Evolutionary conservation across 2,888 invertebrate genomes (phyloP).

Genomic region (Furcula furcula): DNA sequence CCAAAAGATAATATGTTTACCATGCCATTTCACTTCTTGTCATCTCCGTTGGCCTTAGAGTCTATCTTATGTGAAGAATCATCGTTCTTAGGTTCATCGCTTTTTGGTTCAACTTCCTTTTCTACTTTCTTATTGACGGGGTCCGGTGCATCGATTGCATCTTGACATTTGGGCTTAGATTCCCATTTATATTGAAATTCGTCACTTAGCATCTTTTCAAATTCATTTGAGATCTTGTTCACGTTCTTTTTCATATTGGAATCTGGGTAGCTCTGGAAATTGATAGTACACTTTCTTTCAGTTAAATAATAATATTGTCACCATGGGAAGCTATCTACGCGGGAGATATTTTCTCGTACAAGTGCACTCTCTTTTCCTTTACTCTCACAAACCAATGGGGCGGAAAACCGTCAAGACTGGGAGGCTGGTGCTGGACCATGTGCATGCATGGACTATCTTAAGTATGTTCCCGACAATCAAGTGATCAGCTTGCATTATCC

Average conservation of each 20-base stretch:
- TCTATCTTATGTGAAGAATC: conserved; percentile 48
- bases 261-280: conserved; percentile 68
- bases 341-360: too few relatives aligned
- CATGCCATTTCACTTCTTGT: conserved; percentile 43
- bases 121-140: conserved; percentile 45
- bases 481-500: too few relatives aligned
- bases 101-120: conserved; percentile 42
- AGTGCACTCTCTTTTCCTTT: too few relatives aligned
- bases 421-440: too few relatives aligned
- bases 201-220: conserved; percentile 67
- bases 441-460: too few relatives aligned
- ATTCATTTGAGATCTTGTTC: conserved; percentile 68
- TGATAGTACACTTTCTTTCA: too few relatives aligned
- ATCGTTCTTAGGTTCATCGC: conserved; percentile 42
- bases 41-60: conserved; percentile 40
- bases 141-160: conserved; percentile 39
- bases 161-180: conserved; percentile 48
- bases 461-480: too few relatives aligned
- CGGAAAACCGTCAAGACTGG: too few relatives aligned
- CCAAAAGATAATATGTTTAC: conserved; percentile 13
- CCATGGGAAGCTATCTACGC: too few relatives aligned
- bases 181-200: conserved; percentile 68
- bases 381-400: too few relatives aligned
- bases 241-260: conserved; percentile 68
- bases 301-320: too few relatives aligned